Evolutionary conservation across 2,113 vertebrate species (phyloP).

Genomic region (Hippocampus guttulatus): DNA sequence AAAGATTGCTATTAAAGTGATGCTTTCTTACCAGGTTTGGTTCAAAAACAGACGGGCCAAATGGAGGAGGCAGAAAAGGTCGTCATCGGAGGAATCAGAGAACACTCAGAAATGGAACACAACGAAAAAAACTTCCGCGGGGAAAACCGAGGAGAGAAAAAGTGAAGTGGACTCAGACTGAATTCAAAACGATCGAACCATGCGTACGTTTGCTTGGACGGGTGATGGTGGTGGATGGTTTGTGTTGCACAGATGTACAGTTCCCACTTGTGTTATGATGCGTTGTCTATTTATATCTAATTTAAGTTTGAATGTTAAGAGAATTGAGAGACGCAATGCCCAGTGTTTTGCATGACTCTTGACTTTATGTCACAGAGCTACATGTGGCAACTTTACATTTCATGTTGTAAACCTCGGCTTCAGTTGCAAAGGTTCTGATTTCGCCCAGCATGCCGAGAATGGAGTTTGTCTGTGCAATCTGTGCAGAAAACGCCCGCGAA

Average conservation of each 20-base stretch:
- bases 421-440: background rate
- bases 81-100: slow-evolving; percentile 95
- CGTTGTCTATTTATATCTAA: slow-evolving; percentile 76
- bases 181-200: slow-evolving; percentile 76
- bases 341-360: slow-evolving; percentile 11
- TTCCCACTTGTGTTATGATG: slow-evolving; percentile 58
- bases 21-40: slow-evolving; percentile 80
- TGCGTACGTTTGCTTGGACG: background rate
- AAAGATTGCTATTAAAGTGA: background rate
- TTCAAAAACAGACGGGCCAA: slow-evolving; percentile 98
- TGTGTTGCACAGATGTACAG: slow-evolving; percentile 82
- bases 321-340: slow-evolving; percentile 1
- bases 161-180: slow-evolving; percentile 90
- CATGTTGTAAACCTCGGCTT: background rate
- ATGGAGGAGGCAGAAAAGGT: slow-evolving; percentile 95
- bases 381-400: slow-evolving; percentile 32
- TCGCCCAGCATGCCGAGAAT: background rate
- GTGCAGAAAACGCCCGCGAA: background rate
- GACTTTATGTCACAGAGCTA: slow-evolving; percentile 41
- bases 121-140: slow-evolving; percentile 76
- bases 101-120: slow-evolving; percentile 93
- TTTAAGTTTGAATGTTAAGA: slow-evolving; percentile 62
- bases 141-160: slow-evolving; percentile 85
- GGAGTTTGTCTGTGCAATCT: background rate
- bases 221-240: slow-evolving; percentile 64